A percentile compares a stretch with the other conserved stretches of the same genome.
Evolutionary conservation across 2,113 vertebrate species (phyloP).

Genomic region (Calidris pugnax): DNA sequence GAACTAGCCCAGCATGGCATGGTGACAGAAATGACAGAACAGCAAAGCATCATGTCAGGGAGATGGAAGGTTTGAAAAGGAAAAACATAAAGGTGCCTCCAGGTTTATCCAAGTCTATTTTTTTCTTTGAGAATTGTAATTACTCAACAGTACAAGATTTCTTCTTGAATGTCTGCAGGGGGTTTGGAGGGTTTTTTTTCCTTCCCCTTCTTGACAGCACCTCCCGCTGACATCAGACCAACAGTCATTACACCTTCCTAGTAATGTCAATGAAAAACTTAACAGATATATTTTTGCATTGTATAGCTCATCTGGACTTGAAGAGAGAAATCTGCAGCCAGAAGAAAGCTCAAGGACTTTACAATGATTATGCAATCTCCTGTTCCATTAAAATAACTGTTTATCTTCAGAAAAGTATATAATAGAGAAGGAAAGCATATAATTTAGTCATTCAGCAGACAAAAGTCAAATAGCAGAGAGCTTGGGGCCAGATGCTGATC

Average conservation of each 20-base stretch:
- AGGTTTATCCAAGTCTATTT: conserved; percentile 38
- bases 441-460: background rate
- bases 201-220: conserved; percentile 41
- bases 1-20: background rate
- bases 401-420: conserved; percentile 6
- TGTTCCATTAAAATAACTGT: conserved; percentile 5
- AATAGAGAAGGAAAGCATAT: background rate
- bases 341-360: conserved; percentile 8
- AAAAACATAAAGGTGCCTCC: conserved; percentile 35
- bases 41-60: background rate
- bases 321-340: conserved; percentile 29
- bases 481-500: background rate
- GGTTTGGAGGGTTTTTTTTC: background rate
- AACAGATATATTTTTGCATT: conserved; percentile 19
- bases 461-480: background rate
- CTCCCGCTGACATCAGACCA: conserved; percentile 56
- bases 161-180: conserved; percentile 25
- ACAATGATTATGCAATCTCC: conserved; percentile 2
- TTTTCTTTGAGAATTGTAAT: conserved; percentile 48
- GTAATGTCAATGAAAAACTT: conserved; percentile 58
- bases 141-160: conserved; percentile 34
- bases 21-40: conserved; percentile 34
- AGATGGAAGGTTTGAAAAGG: conserved; percentile 52
- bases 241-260: conserved; percentile 50
- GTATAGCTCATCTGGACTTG: conserved; percentile 34